phyloP scores from a whole-genome alignment of 2,113 vertebrate genomes.

The Eidolon helvum region DNA sequence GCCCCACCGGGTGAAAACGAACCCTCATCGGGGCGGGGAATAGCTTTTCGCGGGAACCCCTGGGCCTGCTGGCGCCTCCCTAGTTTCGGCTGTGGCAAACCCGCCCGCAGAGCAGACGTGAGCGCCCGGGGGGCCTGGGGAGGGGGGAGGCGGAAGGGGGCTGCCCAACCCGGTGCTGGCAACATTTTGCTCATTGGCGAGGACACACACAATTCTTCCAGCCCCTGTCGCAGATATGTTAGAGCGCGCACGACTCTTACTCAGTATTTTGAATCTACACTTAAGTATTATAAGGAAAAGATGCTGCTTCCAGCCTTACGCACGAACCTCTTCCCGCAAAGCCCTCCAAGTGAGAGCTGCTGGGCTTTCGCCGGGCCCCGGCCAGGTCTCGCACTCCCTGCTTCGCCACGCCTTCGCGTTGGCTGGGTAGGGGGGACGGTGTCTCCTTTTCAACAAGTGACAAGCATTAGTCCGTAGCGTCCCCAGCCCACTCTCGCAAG shows the following conservation, averaged over 20 bases:
- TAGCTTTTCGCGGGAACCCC: not conserved
- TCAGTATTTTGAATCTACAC: not conserved
- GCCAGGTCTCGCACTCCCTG: not conserved
- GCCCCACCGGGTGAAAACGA: not conserved
- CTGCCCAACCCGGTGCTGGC: not conserved
- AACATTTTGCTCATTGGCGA: not conserved
- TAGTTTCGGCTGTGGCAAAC: not conserved
- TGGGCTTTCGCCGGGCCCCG: not conserved
- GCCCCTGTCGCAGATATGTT: not conserved
- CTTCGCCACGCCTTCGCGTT: not conserved
- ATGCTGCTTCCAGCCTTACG: not conserved
- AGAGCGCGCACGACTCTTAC: not conserved
- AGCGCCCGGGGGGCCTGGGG: not conserved
- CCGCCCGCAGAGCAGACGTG: not conserved
- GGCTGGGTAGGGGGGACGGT: not conserved
- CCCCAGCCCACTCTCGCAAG: not conserved
- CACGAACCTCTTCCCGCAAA: not conserved
- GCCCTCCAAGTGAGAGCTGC: not conserved
- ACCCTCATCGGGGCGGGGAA: not conserved
- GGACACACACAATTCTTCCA: not conserved
- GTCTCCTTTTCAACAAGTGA: conserved; percentile 37
- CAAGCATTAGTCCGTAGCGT: not conserved
- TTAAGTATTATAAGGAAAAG: not conserved
- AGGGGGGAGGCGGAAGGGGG: no score
- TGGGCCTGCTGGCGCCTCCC: not conserved